Evolutionary conservation across 2,888 invertebrate species (phyloP).

Genomic region (Hypomecis punctinalis): DNA sequence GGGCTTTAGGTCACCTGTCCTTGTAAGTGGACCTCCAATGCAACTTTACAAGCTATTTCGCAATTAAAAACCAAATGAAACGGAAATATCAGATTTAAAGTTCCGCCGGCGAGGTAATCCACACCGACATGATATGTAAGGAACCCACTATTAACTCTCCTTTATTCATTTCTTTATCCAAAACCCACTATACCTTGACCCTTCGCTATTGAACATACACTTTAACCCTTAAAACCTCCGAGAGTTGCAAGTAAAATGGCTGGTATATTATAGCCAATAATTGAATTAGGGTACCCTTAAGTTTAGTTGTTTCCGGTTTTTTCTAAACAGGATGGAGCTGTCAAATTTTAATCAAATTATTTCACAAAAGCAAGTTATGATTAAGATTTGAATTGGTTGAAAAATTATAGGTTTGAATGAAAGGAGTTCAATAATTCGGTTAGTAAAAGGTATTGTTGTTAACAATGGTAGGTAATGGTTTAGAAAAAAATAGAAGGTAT

Average conservation of each 20-base stretch:
- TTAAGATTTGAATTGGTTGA: conserved; percentile 50
- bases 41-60: conserved; percentile 3
- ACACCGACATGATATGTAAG: conserved; percentile 71
- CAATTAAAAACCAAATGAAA: conserved; percentile 31
- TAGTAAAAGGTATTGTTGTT: conserved; percentile 32
- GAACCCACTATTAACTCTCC: conserved; percentile 62
- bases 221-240: conserved; percentile 12
- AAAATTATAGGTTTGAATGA: conserved; percentile 31
- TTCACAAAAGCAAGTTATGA: conserved; percentile 68
- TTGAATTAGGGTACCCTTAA: conserved; percentile 65
- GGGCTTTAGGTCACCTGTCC: too few species aligned
- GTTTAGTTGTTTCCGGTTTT: conserved; percentile 68
- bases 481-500: too few species aligned
- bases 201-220: too few species aligned
- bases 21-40: background rate
- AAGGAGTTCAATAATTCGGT: conserved; percentile 27
- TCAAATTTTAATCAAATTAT: conserved; percentile 81
- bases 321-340: conserved; percentile 70
- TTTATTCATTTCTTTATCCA: conserved; percentile 50
- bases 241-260: conserved; percentile 51
- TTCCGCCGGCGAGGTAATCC: conserved; percentile 64
- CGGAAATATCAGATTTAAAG: conserved; percentile 73
- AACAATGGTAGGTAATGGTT: background rate
- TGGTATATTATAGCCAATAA: conserved; percentile 56
- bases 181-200: conserved; percentile 46